A percentile compares a stretch with the other conserved stretches of the same genome.
Evolutionary conservation across 2,888 invertebrate species (phyloP).

Genomic region (Chrysolina haemoptera): DNA sequence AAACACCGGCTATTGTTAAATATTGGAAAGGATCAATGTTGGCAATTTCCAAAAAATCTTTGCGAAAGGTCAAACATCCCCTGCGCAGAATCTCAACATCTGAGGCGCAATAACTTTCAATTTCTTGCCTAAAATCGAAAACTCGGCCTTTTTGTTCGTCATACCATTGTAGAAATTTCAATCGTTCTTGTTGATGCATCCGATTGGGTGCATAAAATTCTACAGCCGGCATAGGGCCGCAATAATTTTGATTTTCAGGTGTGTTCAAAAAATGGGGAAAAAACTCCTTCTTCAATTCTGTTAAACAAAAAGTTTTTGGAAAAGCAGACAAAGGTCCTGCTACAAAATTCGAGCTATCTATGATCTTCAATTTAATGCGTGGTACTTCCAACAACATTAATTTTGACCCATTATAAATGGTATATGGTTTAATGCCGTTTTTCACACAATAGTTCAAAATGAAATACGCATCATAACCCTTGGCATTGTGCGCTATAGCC

Average conservation of each 20-base stretch:
- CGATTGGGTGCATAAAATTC: background rate
- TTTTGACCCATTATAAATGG: slow-evolving; percentile 29
- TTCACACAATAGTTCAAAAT: slow-evolving; percentile 33
- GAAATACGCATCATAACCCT: slow-evolving; percentile 28
- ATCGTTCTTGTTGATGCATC: background rate
- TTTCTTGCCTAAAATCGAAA: slow-evolving; percentile 18
- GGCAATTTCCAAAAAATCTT: slow-evolving; percentile 5
- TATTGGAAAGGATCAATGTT: slow-evolving; percentile 16
- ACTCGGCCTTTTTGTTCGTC: background rate
- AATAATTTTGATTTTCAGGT: slow-evolving; percentile 13
- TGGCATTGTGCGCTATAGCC: slow-evolving; percentile 23
- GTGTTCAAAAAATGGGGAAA: slow-evolving; percentile 4
- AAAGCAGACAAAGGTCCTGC: background rate
- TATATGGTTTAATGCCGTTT: slow-evolving; percentile 27
- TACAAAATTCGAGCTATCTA: slow-evolving; percentile 16
- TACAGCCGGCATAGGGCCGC: background rate
- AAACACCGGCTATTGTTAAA: slow-evolving; percentile 20
- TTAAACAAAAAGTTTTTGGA: slow-evolving; percentile 3
- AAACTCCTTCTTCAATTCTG: background rate
- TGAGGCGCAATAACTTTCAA: slow-evolving; percentile 2
- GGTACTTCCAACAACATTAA: slow-evolving; percentile 28
- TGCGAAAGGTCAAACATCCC: slow-evolving; percentile 9
- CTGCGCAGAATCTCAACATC: background rate
- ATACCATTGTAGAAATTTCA: slow-evolving; percentile 16
- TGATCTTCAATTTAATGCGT: slow-evolving; percentile 16